Percentiles rank a stretch among this genome's conserved stretches.
phyloP scores from a whole-genome alignment of 2,888 invertebrate species.

The Oegoconia quadripuncta region DNA sequence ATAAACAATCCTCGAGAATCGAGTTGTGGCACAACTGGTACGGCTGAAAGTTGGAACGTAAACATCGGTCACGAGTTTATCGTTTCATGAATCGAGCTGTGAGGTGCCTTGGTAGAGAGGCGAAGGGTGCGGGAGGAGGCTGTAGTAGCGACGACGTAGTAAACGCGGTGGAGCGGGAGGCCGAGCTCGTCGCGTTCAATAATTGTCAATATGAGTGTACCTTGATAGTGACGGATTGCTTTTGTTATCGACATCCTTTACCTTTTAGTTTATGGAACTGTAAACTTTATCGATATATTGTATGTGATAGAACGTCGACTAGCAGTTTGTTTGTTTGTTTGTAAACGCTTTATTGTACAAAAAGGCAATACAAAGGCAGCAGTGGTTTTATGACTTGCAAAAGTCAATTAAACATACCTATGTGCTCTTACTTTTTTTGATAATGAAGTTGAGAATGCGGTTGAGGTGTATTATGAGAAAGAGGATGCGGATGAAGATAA shows the following conservation, averaged over 20 bases:
- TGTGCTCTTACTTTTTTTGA: too few species aligned
- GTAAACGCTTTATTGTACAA: too few species aligned
- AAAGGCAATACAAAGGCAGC: too few species aligned
- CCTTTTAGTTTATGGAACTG: too few species aligned
- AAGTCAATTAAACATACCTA: too few species aligned
- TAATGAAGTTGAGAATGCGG: too few species aligned
- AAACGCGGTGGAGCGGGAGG: slow-evolving; percentile 37
- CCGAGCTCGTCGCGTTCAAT: slow-evolving; percentile 46
- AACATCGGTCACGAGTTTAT: slow-evolving; percentile 15
- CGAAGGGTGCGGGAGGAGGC: slow-evolving; percentile 39
- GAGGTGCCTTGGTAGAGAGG: slow-evolving; percentile 38
- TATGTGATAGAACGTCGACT: too few species aligned
- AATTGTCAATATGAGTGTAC: slow-evolving; percentile 37
- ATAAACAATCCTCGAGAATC: slow-evolving; percentile 10
- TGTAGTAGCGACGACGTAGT: slow-evolving; percentile 66
- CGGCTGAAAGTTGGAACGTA: slow-evolving; percentile 17
- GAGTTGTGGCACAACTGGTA: too few species aligned
- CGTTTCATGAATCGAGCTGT: slow-evolving; percentile 13
- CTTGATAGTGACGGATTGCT: slow-evolving; percentile 19
- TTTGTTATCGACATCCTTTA: slow-evolving; percentile 12
- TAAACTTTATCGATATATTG: background rate
- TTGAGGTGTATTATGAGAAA: too few species aligned
- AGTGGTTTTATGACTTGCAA: too few species aligned
- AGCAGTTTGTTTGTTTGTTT: too few species aligned
- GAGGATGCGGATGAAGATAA: too few species aligned